Percentiles rank a stretch among this genome's conserved stretches.
phyloP scores from a whole-genome alignment of 2,113 vertebrate species.

The Baryphthengus martii region DNA sequence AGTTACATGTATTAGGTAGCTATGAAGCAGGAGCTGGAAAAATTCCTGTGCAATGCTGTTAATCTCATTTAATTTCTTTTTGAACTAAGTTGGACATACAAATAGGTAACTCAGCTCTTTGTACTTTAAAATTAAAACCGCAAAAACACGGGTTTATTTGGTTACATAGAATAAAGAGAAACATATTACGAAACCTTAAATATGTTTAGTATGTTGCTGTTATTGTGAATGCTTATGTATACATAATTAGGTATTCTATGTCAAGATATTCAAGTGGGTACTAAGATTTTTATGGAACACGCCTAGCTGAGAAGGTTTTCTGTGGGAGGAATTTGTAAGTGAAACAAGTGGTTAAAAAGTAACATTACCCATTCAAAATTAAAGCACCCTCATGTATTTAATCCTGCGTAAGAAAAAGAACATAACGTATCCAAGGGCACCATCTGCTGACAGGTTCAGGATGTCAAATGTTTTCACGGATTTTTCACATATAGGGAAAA shows the following conservation, averaged over 20 bases:
- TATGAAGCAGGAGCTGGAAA: not conserved
- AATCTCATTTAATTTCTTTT: not conserved
- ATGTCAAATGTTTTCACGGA: not conserved
- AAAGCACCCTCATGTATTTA: not conserved
- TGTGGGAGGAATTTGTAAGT: not conserved
- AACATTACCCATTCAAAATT: slow-evolving; percentile 13
- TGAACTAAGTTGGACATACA: not conserved
- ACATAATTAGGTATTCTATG: not conserved
- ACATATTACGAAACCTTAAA: not conserved
- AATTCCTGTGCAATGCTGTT: not conserved
- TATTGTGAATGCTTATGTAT: not conserved
- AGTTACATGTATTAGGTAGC: not conserved
- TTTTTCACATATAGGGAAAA: not conserved
- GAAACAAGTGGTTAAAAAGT: not conserved
- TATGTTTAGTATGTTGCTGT: not conserved
- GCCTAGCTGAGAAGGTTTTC: not conserved
- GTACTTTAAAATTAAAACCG: not conserved
- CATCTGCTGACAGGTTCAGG: slow-evolving; percentile 6
- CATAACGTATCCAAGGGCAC: not conserved
- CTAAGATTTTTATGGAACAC: not conserved
- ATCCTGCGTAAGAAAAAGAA: not conserved
- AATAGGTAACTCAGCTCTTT: not conserved
- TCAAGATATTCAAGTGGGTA: not conserved
- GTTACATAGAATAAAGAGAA: not conserved
- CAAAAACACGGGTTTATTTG: not conserved